phyloP scores from a whole-genome alignment of 2,797 vertebrate genomes.

The Psittacula derbiana region DNA sequence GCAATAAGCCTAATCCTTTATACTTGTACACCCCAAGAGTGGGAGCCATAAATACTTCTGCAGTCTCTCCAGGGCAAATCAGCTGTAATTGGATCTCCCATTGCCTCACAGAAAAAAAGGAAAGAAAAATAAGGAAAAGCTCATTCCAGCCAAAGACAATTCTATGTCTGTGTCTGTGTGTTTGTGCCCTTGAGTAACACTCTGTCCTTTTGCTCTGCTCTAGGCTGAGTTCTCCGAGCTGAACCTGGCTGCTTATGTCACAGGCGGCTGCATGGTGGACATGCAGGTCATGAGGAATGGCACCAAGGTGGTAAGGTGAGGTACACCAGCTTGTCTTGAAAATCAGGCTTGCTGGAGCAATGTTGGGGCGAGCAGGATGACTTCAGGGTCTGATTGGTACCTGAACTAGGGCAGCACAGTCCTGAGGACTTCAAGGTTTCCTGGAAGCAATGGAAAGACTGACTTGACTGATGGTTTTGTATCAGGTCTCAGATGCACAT shows the following conservation, averaged over 20 bases:
- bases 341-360: not conserved
- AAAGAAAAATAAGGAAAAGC: not conserved
- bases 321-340: not conserved
- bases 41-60: conserved; percentile 20
- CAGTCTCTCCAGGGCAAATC: conserved; percentile 6
- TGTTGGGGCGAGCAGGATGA: not conserved
- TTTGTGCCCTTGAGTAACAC: not conserved
- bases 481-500: not conserved
- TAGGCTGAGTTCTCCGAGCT: conserved; percentile 96
- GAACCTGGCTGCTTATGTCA: conserved; percentile 91
- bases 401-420: not conserved
- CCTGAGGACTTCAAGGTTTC: not conserved
- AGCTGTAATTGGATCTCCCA: conserved; percentile 11
- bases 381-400: not conserved
- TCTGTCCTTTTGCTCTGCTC: conserved; percentile 33
- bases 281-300: conserved; percentile 90
- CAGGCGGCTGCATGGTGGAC: conserved; percentile 91
- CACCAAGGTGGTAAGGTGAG: conserved; percentile 93
- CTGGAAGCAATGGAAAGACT: not conserved
- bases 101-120: not conserved
- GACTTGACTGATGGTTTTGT: not conserved
- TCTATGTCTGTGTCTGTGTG: rapidly evolving
- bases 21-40: not conserved
- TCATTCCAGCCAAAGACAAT: not conserved
- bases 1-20: conserved; percentile 35